Base-by-base conservation (phyloP, 2,888 invertebrate species). In the Amblyjoppa proteus region DNA sequence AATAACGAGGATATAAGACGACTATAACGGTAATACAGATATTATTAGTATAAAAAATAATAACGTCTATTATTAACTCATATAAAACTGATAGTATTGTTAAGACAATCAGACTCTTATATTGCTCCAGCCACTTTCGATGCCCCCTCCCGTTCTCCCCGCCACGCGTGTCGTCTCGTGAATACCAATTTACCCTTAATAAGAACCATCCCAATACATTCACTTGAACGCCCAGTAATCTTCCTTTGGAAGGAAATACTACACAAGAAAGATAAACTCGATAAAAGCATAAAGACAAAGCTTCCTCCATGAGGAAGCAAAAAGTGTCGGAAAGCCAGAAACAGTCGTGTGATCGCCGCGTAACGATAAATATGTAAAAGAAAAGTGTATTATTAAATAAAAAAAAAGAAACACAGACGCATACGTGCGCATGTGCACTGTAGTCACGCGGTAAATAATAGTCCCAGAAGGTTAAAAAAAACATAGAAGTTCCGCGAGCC, bases 21-120 rank as follows among this genome's bases (percentile, higher is more conserved):
- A 66, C 49, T 53, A 84, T 77, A 78, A 86, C 71, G 75, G 61
- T 75, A 79, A 86, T 71, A 86, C 71, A 77, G 81, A 83, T 84
- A 87, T 87, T 84, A 76, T 84, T 87, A 85, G 85, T 78, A 74
- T 83, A 79, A 83, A 80, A 80, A 77, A 64, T 87, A 83, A 82
- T 77, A 74, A 84, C 74, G 81, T 83, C 77, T 86, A 86, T 79
- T 84, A 84, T 85, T 83, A 85, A 85, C 85, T 85, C 77, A 86
- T 85, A 83, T 89, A 85, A 92, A 91, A 90, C 87, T 90, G 92
- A 92, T 93, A 93, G 93, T 93, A 93, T 92, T 92, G 93, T 93
- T 93, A 93, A 92, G 93, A 94, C 93, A 94, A 94, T 94, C 93
- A 93, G 92, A 93, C 90, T 91, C 91, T 91, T 90, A 91, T 83